Base-by-base conservation (phyloP, 2,797 vertebrate genomes). In the Enteromius thamalakanensis region DNA sequence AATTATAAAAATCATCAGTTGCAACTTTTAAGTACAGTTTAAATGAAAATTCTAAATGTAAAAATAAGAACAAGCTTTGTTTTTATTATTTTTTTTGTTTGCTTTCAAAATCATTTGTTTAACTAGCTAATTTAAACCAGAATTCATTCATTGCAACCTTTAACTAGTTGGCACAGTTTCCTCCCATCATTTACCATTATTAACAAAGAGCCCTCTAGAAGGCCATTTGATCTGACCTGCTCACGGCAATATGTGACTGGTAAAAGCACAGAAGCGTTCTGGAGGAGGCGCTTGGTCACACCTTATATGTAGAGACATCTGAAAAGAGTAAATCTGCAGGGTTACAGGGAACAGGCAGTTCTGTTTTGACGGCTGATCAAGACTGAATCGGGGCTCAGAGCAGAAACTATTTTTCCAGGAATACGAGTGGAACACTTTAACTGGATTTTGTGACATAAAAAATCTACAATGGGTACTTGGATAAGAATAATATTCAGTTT, bases 401-500 rank as follows among this genome's bases (percentile, higher is more conserved):
- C 17, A 23, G 53, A 72, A 68, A 17, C 76, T 5, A 49, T 75
- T 58, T 70, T 74, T 64, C 60, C 68, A 76, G 74, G 76, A 67
- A 58, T 26, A 67, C 21, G n/a, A 11, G 47, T 14, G 9, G n/a
- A 70, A 75, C 65, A 42, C 62, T 75, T 81, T 14, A 67, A 64
- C 29, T 79, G 74, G 29, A 71, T 67, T 67, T 75, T 47, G 29
- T 11, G 32, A 78, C 4, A 60, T 29, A 9, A 47, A 32, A 42
- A 80, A 89, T 69, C 12, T 49, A 76, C 47, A 81, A 88, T 88
- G 88, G 74, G 53, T 37, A 10, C 67, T 84, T 91, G 91, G 89
- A 86, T 85, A 85, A 88, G 90, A 87, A 74, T 85, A 14, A 84
- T 93, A 69, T 89, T 95, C 75, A 87, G 95, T 84, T 88, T 92